These are phyloP conservation scores for Pardalotus punctatus DNA, from an alignment of 2,113 vertebrate genomes.

Conservation along the genomic window DNA sequence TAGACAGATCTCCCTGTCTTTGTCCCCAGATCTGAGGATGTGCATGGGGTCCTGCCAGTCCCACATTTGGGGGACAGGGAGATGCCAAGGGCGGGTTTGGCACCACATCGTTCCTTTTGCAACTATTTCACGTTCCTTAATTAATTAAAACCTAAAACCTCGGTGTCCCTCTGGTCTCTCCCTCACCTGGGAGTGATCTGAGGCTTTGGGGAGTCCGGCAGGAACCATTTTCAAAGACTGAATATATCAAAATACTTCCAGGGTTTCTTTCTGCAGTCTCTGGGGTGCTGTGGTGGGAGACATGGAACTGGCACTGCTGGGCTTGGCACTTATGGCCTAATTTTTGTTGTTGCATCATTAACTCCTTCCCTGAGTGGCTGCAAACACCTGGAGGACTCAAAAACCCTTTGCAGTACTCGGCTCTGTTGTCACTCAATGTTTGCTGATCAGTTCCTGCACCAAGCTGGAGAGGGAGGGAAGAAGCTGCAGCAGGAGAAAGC, in stretches of 20 bases:
- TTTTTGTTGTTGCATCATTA: not conserved
- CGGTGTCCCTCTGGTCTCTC: not conserved
- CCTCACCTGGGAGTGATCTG: not conserved
- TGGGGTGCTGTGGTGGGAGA: not conserved
- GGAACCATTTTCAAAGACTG: not conserved
- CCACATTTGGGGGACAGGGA: accelerated
- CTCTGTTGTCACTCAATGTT: not conserved
- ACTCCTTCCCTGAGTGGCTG: not conserved
- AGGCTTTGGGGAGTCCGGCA: not conserved
- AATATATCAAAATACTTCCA: not conserved
- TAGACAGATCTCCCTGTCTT: not conserved
- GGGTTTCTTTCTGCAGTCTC: not conserved
- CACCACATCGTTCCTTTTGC: not conserved
- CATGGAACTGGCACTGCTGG: not conserved
- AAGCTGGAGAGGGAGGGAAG: not conserved
- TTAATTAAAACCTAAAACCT: not conserved
- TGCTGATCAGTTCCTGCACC: not conserved
- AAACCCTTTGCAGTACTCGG: not conserved
- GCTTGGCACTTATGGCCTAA: not conserved
- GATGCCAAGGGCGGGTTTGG: not conserved
- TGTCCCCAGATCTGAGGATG: not conserved
- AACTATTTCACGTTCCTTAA: not conserved
- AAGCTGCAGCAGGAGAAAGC: not conserved
- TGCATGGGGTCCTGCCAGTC: not conserved
- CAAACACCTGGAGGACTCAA: not conserved